These are phyloP conservation scores for Oxyruncus cristatus DNA, from an alignment of 2,113 vertebrate species.

Conservation along the genomic window DNA sequence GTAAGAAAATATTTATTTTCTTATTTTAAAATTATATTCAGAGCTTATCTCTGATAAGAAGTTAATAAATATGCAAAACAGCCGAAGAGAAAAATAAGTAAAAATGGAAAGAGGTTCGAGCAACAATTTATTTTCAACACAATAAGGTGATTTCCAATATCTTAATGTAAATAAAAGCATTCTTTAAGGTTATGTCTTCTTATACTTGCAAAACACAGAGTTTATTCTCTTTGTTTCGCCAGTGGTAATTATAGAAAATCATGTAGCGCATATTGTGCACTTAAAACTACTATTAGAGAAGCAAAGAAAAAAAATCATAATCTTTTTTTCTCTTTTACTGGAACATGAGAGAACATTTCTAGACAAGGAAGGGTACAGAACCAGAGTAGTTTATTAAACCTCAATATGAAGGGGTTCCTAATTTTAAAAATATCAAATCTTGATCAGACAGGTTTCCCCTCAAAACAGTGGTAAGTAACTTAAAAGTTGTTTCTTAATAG, in stretches of 20 bases:
- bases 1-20: constrained; percentile 40
- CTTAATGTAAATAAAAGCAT: constrained; percentile 19
- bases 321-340: background rate
- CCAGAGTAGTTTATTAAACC: background rate
- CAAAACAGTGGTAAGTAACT: background rate
- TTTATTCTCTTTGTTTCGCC: background rate
- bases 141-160: background rate
- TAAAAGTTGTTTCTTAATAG: background rate
- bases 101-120: background rate
- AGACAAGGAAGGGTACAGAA: background rate
- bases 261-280: background rate
- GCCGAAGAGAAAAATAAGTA: constrained; percentile 9
- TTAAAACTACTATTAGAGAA: background rate
- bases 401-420: background rate
- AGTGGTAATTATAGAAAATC: background rate
- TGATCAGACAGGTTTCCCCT: background rate
- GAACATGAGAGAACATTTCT: background rate
- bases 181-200: background rate
- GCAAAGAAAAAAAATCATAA: background rate
- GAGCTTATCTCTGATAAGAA: constrained; percentile 13
- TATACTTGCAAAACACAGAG: background rate
- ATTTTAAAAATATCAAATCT: background rate
- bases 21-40: constrained; percentile 21
- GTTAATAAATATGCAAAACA: constrained; percentile 47
- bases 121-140: background rate